Evolutionary conservation across 2,888 invertebrate species (phyloP), one percentile per base, ranked within the genome.

Genomic region (Nezara viridula): DNA sequence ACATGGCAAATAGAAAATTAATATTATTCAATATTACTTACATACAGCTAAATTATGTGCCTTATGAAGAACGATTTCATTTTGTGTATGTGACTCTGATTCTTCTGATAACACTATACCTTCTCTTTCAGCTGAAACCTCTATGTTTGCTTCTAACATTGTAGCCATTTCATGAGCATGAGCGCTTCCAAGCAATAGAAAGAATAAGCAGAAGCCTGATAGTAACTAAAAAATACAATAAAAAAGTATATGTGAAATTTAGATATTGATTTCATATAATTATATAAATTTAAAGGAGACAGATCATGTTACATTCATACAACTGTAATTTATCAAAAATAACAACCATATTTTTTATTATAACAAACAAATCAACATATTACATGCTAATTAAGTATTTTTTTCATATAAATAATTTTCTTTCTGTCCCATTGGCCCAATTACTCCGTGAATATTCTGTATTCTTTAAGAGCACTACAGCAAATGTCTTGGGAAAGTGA

Each of bases 41-140:
- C 93, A 93, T 89, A 92, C 92, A 66, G 93, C 93, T 88, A 93
- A 92, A 86, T 93, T 93, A 91, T 93, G 93, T 19, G 93, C 93
- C 86, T 93, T 91, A 87, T 93, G 93, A 92, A 93, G 93, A 90
- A 92, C 92, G 47, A 92, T 92, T 55, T 93, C 93, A 90, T 93
- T 93, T 66, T 93, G 92, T 14, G 86, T 21, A 92, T 92, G 4
- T 92, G 92, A 16, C 92, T 92, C 89, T 92, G 92, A 89, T 27
- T 91, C 91, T 89, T 93, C 93, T 89, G 92, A 92, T 86, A 93
- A 90, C 37, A 92, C 92, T 90, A 93, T 93, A 73, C 93, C 92
- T 89, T 93, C 93, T 81, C 93, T 89, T 86, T 91, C 91, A 16
- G 91, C 91, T 40, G 92, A 93, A 90, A 93, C 93, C 90, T 93